Evolutionary conservation across 2,797 vertebrate species (phyloP).

Genomic region (Coracias cyanogaster): DNA sequence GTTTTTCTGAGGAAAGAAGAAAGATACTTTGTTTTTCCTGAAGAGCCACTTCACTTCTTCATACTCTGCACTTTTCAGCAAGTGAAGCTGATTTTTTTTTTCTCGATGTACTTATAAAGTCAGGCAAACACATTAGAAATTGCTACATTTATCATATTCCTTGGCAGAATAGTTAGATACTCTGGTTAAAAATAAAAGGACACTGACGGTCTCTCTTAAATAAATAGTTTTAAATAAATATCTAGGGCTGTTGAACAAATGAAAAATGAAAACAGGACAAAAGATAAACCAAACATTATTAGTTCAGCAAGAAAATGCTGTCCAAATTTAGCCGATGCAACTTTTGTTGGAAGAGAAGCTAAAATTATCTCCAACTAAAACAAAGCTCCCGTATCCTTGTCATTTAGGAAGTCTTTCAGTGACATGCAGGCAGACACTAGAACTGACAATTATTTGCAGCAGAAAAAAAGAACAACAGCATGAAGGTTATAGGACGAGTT

Average conservation of each 20-base stretch:
- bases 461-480: background rate
- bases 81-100: background rate
- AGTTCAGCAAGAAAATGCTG: background rate
- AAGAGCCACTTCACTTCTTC: background rate
- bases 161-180: background rate
- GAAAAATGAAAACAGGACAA: background rate
- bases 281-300: background rate
- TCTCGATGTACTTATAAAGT: background rate
- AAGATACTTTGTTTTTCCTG: background rate
- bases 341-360: background rate
- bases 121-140: background rate
- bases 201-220: background rate
- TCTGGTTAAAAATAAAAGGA: background rate
- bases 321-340: background rate
- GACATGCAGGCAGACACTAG: background rate
- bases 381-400: background rate
- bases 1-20: background rate
- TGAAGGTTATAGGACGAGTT: accelerated
- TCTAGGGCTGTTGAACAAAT: background rate
- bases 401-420: background rate
- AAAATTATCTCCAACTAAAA: background rate
- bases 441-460: constrained; percentile 8
- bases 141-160: background rate
- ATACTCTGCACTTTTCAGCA: background rate
- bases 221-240: background rate